Base-by-base conservation (phyloP, 2,113 vertebrate species). In the Strix aluco region DNA sequence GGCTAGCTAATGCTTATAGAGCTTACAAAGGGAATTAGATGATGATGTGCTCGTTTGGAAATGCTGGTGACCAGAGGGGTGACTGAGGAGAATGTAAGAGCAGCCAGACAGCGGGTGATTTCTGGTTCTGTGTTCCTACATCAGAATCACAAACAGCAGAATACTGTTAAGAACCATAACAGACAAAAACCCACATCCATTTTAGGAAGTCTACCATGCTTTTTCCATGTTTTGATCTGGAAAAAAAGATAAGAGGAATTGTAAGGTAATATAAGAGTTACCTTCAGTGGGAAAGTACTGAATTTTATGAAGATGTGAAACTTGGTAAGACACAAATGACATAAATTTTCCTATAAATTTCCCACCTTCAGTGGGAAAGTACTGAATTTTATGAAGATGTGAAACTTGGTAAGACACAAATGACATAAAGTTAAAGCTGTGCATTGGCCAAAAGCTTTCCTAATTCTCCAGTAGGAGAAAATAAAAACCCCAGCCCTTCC, bases 1-100 rank as follows among this genome's bases (percentile, higher is more conserved):
- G 36, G 40, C 6, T n/a, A 73, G 49, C 9, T 70, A 22, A 74
- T 12, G 26, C 40, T 80, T 63, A 25, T 0, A 54, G 46, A 77
- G 51, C 4, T 81, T 51, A 10, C 27, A n/a, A 49, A 81, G 65
- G 30, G 40, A 57, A 49, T 82, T 47, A 34, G 25, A 54, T 26
- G 46, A 58, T 25, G 12, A 49, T 42, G 8, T 27, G 79, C 4
- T 62, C 3, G 0, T 66, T 66, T 87, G 81, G 72, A 63, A 59
- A 55, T 12, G 55, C n/a, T 13, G 29, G 55, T 0, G 2, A 42
- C 36, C 30, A 36, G 46, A 44, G 36, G 19, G 25, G 38, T 0
- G 3, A 26, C 51, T 19, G 59, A 54, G 14, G 59, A 81, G 69
- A 69, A 74, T 3, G 0, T 3, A 34, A 61, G 51, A 65, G 36